These are phyloP conservation scores for Amazonetta brasiliensis DNA, from an alignment of 2,797 vertebrate species.

Conservation along the genomic window DNA sequence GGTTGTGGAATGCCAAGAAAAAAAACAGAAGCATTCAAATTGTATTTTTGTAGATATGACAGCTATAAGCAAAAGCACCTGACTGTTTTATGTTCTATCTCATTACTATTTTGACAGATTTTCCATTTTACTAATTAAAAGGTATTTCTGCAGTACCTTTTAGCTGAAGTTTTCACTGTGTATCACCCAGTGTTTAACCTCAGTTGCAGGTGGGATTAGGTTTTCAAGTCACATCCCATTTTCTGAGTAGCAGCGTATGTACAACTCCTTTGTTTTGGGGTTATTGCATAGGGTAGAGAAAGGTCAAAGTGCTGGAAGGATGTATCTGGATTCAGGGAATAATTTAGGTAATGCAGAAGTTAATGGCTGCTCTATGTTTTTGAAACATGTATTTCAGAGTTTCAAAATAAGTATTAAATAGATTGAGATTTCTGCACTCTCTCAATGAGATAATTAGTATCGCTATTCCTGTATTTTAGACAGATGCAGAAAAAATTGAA, in stretches of 20 bases:
- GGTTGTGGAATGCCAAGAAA: background rate
- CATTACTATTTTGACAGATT: background rate
- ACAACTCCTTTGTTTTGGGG: background rate
- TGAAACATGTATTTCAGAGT: background rate
- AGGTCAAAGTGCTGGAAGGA: background rate
- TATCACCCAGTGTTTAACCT: background rate
- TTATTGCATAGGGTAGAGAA: background rate
- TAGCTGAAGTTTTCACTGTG: background rate
- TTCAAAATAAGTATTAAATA: background rate
- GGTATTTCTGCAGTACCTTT: background rate
- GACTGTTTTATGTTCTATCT: background rate
- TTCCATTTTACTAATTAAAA: background rate
- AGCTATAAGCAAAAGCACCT: background rate
- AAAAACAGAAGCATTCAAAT: background rate
- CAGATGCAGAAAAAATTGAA: background rate
- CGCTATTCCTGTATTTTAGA: background rate
- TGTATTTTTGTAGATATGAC: background rate
- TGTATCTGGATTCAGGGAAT: background rate
- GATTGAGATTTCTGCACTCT: background rate
- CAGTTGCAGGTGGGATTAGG: background rate
- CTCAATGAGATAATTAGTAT: background rate
- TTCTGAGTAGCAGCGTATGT: background rate
- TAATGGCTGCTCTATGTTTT: background rate
- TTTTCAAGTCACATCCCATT: background rate
- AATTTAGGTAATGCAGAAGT: background rate